Evolutionary conservation across 2,113 vertebrate genomes (phyloP).

Genomic region (Fulica atra): DNA sequence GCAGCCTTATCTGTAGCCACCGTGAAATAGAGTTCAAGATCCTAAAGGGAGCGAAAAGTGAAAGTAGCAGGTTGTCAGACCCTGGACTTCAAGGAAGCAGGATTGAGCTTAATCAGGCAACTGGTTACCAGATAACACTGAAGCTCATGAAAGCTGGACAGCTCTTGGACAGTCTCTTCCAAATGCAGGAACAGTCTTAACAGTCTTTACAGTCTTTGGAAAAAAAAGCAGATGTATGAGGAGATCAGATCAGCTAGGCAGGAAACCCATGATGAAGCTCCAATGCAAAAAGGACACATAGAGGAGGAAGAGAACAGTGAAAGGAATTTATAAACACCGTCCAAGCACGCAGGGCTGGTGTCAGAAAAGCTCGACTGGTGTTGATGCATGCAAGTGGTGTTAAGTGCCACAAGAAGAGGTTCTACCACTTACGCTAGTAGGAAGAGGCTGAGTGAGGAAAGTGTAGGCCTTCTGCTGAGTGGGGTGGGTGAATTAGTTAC

Average conservation of each 20-base stretch:
- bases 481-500: not conserved
- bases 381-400: not conserved
- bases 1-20: not conserved
- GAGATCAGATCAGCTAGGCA: not conserved
- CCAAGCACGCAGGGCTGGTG: accelerated
- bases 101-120: not conserved
- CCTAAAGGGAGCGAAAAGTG: not conserved
- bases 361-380: not conserved
- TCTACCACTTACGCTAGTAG: not conserved
- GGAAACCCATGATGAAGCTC: not conserved
- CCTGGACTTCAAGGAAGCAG: not conserved
- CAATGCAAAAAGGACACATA: not conserved
- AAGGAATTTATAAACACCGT: not conserved
- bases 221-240: not conserved
- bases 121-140: not conserved
- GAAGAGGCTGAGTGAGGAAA: not conserved
- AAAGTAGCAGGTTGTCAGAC: not conserved
- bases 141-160: not conserved
- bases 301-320: not conserved
- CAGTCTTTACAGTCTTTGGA: not conserved
- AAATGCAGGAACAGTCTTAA: not conserved
- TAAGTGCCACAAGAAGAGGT: not conserved
- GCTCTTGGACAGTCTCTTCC: not conserved
- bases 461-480: not conserved
- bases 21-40: not conserved